A percentile compares a stretch with the other conserved stretches of the same genome.
These are phyloP conservation scores for Hystrix brachyura DNA, from an alignment of 2,113 vertebrate species.

Conservation along the genomic window DNA sequence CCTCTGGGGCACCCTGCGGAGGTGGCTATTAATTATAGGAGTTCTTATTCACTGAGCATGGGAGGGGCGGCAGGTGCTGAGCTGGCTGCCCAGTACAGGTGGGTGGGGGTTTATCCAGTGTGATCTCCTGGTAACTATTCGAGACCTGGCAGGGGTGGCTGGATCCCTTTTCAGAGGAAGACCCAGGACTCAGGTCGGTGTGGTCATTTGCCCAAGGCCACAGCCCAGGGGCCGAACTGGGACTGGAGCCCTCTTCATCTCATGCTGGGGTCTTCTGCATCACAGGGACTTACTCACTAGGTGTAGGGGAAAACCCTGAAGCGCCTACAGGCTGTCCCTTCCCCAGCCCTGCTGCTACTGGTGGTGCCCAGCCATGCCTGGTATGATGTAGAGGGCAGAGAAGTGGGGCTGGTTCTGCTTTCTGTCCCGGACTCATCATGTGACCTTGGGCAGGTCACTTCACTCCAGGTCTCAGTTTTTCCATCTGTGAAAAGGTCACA, in stretches of 20 bases:
- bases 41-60: background rate
- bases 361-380: accelerated
- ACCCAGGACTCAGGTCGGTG: too few relatives aligned
- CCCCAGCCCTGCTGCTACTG: background rate
- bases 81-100: accelerated
- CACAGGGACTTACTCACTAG: too few relatives aligned
- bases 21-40: background rate
- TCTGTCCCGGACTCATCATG: background rate
- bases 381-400: background rate
- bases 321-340: background rate
- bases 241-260: background rate
- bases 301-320: background rate
- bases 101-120: background rate
- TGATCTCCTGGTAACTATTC: background rate
- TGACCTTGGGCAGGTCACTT: background rate
- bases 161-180: background rate
- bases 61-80: background rate
- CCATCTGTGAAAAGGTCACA: background rate
- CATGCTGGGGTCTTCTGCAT: background rate
- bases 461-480: background rate
- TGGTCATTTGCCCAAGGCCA: background rate
- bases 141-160: background rate
- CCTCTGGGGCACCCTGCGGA: background rate
- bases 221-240: background rate
- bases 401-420: background rate